A percentile compares a stretch with the other conserved stretches of the same genome.
Evolutionary conservation across 2,113 vertebrate species (phyloP).

Genomic region (Zosterops lateralis): DNA sequence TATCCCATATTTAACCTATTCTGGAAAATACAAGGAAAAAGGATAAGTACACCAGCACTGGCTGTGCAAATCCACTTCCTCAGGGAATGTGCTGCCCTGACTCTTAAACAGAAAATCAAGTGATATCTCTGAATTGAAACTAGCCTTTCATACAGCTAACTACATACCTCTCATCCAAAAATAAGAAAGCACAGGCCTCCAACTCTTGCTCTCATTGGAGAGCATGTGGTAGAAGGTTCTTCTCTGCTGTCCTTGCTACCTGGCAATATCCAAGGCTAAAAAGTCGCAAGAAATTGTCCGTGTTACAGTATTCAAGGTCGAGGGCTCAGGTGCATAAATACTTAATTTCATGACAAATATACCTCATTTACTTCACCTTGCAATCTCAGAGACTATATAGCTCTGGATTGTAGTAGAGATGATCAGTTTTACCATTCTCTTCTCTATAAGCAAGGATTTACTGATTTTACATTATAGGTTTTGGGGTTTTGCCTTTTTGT

Average conservation of each 20-base stretch:
- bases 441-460: not conserved
- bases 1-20: not conserved
- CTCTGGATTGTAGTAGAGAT: not conserved
- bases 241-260: not conserved
- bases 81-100: not conserved
- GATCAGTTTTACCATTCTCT: not conserved
- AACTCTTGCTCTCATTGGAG: accelerated
- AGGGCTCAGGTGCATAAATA: not conserved
- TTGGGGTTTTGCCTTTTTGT: not conserved
- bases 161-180: not conserved
- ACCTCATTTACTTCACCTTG: not conserved
- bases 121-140: not conserved
- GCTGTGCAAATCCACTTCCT: not conserved
- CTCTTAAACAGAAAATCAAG: not conserved
- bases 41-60: not conserved
- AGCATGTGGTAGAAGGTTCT: accelerated
- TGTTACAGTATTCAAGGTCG: not conserved
- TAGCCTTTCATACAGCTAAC: not conserved
- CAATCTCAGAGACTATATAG: not conserved
- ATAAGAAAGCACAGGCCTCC: not conserved
- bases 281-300: not conserved
- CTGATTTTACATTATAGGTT: not conserved
- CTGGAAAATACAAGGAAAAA: not conserved
- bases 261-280: not conserved
- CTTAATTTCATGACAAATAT: not conserved